Base-by-base conservation (phyloP, 2,888 invertebrate genomes). In the Amaurobius ferox region DNA sequence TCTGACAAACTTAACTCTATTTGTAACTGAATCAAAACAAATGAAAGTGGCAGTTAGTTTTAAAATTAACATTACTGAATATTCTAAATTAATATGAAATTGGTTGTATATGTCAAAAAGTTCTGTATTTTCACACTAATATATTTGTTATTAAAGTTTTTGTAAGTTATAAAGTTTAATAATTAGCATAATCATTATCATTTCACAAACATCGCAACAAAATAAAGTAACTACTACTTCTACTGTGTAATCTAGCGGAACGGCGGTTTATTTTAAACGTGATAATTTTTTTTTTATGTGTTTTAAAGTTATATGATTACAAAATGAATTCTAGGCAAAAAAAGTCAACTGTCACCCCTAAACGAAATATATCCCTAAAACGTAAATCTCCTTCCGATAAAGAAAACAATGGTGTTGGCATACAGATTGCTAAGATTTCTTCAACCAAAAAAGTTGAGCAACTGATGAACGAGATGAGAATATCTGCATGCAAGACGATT, bases 401-500 rank as follows among this genome's bases (percentile, higher is more conserved):
- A 72, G 83, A 83, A 77, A 83, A 81, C 40, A 66, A 67, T 11
- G 11, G 23, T 13, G 13, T 64, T 7, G 61, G 39, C 9, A 23
- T 71, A 23, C 6, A 71, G 11, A 35, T 72, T 0, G 19, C 72
- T 3, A 83, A 40, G 29, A 66, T 66, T 16, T 23, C 61, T 3
- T 30, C 30, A 26, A 23, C 67, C 3, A 77, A 23, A 30, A 32
- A 30, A 23, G 83, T 83, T 64, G 83, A 77, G 66, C 48, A 67
- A 29, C 19, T 83, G 13, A 44, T 83, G 11, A 77, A 77, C 71
- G 83, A 66, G 13, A 77, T 83, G n/a, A 71, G 83, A 66, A 66
- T 83, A 1, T 64, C 83, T 5, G 83, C 83, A 11, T 83, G 77
- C 44, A 71, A 72, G 48, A 83, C 83, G 0, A 83, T 83, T 29